Evolutionary conservation across 2,113 vertebrate genomes (phyloP), one percentile per base, ranked within the genome.

Genomic region (Dascyllus trimaculatus): DNA sequence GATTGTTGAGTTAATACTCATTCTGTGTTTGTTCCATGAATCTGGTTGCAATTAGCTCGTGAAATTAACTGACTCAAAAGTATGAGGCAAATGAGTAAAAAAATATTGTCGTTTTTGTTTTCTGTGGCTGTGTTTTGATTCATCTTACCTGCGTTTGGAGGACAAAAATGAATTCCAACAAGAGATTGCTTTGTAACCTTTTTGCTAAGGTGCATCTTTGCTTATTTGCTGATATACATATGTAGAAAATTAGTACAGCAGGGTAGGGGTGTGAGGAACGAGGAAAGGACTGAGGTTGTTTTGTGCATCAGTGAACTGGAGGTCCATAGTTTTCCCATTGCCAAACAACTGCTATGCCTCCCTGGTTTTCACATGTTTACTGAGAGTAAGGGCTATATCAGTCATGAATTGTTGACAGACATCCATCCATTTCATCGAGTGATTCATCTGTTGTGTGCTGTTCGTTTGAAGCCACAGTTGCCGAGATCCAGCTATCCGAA

Each of bases 381-480:
- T 53, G 64, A 87, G 62, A 85, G 79, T 70, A 94, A 94, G 93
- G 93, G 92, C 92, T 95, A 91, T 76, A 68, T 72, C 69, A 24
- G 74, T 88, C 69, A 81, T 64, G 56, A 57, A 17, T 66, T 52
- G 65, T 78, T 67, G 80, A 75, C 82, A 76, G 22, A 56, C 69
- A 54, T 66, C 71, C 79, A 57, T 85, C 19, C 21, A 22, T 60
- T 56, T 56, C 35, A 64, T 11, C 0, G 22, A 53, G 48, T 7
- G 60, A 66, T 65, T 80, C 3, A 8, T 72, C 71, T 58, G 71
- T 65, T 49, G 45, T 63, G 68, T 53, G n/a, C 57, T 74, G 76
- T 75, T 62, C 17, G 45, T 43, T 58, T n/a, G 11, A 71, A 61
- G 59, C 86, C 68, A 70, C 87, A 65, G 78, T 75, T 80, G 80